These are phyloP conservation scores for Momotus momota DNA, from an alignment of 2,797 vertebrate genomes.

Conservation along the genomic window DNA sequence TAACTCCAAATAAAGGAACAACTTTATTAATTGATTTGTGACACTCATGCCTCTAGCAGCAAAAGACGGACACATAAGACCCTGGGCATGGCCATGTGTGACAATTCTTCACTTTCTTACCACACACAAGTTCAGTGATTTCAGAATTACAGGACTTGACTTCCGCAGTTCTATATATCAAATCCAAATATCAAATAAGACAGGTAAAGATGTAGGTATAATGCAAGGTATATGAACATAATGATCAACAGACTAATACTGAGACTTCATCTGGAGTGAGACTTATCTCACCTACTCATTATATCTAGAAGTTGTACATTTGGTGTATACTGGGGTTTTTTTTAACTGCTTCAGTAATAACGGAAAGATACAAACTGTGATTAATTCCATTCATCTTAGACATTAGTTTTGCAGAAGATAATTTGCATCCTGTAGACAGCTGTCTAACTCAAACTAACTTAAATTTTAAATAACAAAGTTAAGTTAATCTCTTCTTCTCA, in stretches of 20 bases:
- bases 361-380: neutral
- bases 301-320: neutral
- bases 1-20: neutral
- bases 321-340: neutral
- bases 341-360: neutral
- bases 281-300: neutral
- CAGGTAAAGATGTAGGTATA: neutral
- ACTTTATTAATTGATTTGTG: neutral
- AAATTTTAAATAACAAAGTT: neutral
- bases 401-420: neutral
- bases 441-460: neutral
- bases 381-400: neutral
- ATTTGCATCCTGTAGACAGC: neutral
- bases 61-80: neutral
- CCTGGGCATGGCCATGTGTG: neutral
- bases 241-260: neutral
- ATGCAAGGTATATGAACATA: neutral
- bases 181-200: neutral
- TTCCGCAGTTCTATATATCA: neutral
- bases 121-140: neutral
- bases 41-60: neutral
- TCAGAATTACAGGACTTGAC: neutral
- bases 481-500: neutral
- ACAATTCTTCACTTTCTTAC: neutral
- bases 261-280: neutral